phyloP scores from a whole-genome alignment of 2,888 invertebrate genomes.

The Rhingia rostrata region DNA sequence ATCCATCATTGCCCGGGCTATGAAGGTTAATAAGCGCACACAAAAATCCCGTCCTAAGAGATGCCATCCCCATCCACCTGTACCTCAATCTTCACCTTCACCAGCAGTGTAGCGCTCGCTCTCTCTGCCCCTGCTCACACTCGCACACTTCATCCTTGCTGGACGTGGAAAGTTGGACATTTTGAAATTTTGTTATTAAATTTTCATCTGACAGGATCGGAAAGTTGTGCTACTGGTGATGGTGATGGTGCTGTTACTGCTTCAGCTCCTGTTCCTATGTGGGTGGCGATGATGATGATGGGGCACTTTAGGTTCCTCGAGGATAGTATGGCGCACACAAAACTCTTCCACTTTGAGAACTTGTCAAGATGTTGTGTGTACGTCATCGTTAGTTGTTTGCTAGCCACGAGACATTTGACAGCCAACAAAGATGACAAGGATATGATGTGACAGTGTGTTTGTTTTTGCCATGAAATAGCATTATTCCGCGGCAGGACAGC shows the following conservation, averaged over 20 bases:
- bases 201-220: slow-evolving; percentile 76
- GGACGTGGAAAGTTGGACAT: slow-evolving; percentile 75
- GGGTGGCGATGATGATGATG: slow-evolving; percentile 34
- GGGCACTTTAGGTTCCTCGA: background rate
- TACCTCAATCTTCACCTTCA: slow-evolving; percentile 58
- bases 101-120: slow-evolving; percentile 17
- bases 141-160: slow-evolving; percentile 1
- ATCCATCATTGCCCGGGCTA: slow-evolving; percentile 62
- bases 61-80: slow-evolving; percentile 38
- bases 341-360: slow-evolving; percentile 49
- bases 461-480: slow-evolving; percentile 7
- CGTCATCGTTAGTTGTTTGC: slow-evolving; percentile 50
- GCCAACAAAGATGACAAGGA: slow-evolving; percentile 55
- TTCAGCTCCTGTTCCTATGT: slow-evolving; percentile 16
- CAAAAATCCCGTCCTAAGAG: slow-evolving; percentile 22
- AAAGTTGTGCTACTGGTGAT: slow-evolving; percentile 45
- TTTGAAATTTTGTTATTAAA: slow-evolving; percentile 77
- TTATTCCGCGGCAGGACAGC: slow-evolving; percentile 25
- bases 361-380: slow-evolving; percentile 60
- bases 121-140: background rate
- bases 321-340: slow-evolving; percentile 25
- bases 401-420: slow-evolving; percentile 68
- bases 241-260: slow-evolving; percentile 2
- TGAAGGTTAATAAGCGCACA: slow-evolving; percentile 65
- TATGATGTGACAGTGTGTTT: slow-evolving; percentile 54